Percentiles rank a stretch among this genome's conserved stretches.
phyloP scores from a whole-genome alignment of 2,113 vertebrate species.

The Amphiprion percula region DNA sequence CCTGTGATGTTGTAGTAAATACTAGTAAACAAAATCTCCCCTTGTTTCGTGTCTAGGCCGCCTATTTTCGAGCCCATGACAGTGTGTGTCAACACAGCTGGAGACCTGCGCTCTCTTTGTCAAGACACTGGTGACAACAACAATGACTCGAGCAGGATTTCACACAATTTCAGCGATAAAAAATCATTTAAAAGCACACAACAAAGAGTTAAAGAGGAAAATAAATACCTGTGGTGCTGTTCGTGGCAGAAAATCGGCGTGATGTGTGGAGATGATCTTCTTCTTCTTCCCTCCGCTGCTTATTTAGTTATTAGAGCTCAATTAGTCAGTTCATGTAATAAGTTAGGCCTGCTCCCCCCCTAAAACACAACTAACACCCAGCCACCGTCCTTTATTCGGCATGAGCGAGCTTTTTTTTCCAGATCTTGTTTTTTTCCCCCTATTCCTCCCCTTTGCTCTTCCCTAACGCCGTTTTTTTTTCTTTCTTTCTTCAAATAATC shows the following conservation, averaged over 20 bases:
- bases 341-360: constrained; percentile 69
- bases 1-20: constrained; percentile 28
- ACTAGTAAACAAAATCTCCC: constrained; percentile 26
- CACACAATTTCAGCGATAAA: constrained; percentile 22
- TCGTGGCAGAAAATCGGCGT: constrained; percentile 67
- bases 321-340: constrained; percentile 72
- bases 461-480: constrained; percentile 37
- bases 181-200: neutral
- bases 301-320: constrained; percentile 62
- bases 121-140: constrained; percentile 70
- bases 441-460: constrained; percentile 25
- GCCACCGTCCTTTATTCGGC: constrained; percentile 74
- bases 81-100: constrained; percentile 75
- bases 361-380: constrained; percentile 76
- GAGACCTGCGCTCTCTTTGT: constrained; percentile 74
- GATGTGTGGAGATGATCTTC: constrained; percentile 32
- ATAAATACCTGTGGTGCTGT: constrained; percentile 76
- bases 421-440: constrained; percentile 51
- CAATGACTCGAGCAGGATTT: constrained; percentile 60
- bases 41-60: constrained; percentile 45
- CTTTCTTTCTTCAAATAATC: constrained; percentile 42
- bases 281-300: constrained; percentile 51
- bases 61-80: constrained; percentile 55
- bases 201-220: constrained; percentile 31
- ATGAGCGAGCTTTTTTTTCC: constrained; percentile 65